A percentile compares a stretch with the other conserved stretches of the same genome.
Evolutionary conservation across 2,888 invertebrate species (phyloP).

Genomic region (Sceliomorpha sp.): DNA sequence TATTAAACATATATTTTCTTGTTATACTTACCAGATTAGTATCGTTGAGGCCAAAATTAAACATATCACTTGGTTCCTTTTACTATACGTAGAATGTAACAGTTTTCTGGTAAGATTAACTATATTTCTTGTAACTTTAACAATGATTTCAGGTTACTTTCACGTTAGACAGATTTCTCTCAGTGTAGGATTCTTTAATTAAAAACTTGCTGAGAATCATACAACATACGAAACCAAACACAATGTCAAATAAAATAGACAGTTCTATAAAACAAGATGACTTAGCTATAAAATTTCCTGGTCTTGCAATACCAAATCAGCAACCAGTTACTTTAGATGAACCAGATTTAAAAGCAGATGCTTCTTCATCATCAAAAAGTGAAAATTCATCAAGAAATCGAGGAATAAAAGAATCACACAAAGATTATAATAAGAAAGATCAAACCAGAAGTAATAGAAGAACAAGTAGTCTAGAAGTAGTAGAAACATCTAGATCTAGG

Average conservation of each 20-base stretch:
- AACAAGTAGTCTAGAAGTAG: constrained; percentile 66
- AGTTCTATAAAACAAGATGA: constrained; percentile 80
- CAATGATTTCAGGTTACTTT: too few relatives aligned
- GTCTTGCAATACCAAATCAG: constrained; percentile 88
- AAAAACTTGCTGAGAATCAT: constrained; percentile 96
- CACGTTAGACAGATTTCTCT: too few relatives aligned
- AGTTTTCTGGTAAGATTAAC: too few relatives aligned
- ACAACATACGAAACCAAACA: constrained; percentile 93
- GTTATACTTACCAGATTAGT: too few relatives aligned
- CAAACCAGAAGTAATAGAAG: constrained; percentile 54
- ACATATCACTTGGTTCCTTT: too few relatives aligned
- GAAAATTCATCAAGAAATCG: constrained; percentile 21
- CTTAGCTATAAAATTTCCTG: constrained; percentile 88
- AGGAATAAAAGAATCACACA: constrained; percentile 7
- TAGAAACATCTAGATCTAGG: constrained; percentile 67
- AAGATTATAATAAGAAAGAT: constrained; percentile 14
- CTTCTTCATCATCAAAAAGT: constrained; percentile 81
- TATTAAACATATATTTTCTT: too few relatives aligned
- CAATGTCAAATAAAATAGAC: constrained; percentile 58
- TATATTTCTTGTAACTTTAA: too few relatives aligned
- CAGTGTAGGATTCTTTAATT: constrained; percentile 95
- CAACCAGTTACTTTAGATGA: too few relatives aligned
- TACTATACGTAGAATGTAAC: too few relatives aligned
- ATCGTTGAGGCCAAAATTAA: too few relatives aligned
- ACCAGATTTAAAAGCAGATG: constrained; percentile 87